Percentiles rank a stretch among this genome's conserved stretches.
Evolutionary conservation across 2,113 vertebrate genomes (phyloP).

Genomic region (Eudorcas thomsonii): DNA sequence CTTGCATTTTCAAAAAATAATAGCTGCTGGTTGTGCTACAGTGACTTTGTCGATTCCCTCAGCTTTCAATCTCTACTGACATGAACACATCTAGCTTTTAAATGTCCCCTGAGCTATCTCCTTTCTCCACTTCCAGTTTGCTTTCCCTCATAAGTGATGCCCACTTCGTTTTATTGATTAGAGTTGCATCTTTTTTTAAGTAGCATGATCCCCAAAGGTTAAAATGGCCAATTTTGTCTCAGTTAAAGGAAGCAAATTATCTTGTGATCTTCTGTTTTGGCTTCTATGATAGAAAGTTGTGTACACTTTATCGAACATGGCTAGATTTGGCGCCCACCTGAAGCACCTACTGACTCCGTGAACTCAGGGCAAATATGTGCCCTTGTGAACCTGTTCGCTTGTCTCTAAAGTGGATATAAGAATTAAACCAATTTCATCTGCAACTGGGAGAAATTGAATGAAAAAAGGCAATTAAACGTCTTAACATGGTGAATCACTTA

Average conservation of each 20-base stretch:
- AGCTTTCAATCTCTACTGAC: conserved; percentile 18
- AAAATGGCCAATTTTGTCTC: neutral
- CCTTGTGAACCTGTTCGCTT: neutral
- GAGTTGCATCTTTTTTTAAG: neutral
- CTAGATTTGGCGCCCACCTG: neutral
- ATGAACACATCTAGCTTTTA: neutral
- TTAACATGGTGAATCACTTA: neutral
- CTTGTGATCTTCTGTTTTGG: neutral
- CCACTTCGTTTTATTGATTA: neutral
- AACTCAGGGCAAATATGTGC: neutral
- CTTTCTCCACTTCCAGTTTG: neutral
- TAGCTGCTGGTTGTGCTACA: conserved; percentile 33
- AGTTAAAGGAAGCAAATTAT: neutral
- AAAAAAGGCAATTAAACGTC: neutral
- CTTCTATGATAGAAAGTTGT: neutral
- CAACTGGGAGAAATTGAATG: neutral
- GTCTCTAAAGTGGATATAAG: neutral
- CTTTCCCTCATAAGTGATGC: neutral
- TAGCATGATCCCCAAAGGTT: neutral
- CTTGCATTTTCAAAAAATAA: conserved; percentile 56
- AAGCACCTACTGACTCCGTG: neutral
- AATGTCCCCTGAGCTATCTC: neutral
- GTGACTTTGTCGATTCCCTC: conserved; percentile 36
- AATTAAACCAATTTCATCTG: neutral
- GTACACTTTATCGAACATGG: neutral